phyloP scores from a whole-genome alignment of 2,113 vertebrate genomes.

The Psilopsiagon aurifrons region DNA sequence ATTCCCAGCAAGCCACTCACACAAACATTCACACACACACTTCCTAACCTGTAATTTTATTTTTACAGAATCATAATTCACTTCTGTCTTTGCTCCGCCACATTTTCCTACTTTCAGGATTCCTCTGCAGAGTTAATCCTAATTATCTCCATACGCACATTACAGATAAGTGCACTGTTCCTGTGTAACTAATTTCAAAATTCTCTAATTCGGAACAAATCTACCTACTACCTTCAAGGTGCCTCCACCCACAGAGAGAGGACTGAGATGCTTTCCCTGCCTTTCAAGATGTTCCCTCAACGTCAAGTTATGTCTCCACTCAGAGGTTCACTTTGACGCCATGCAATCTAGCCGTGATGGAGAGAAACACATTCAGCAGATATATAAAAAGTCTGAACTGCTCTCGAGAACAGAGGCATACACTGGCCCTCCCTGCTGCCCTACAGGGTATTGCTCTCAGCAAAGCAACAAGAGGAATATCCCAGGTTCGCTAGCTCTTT shows the following conservation, averaged over 20 bases:
- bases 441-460: constrained; percentile 20
- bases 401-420: background rate
- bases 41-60: background rate
- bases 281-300: background rate
- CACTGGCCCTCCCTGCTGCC: background rate
- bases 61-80: background rate
- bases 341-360: background rate
- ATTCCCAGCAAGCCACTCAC: background rate
- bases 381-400: background rate
- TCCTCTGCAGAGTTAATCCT: background rate
- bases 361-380: background rate
- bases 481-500: constrained; percentile 30
- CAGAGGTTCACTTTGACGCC: rapidly evolving
- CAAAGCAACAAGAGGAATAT: background rate
- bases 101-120: background rate
- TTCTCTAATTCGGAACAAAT: background rate
- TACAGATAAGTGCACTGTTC: background rate
- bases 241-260: background rate
- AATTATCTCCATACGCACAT: background rate
- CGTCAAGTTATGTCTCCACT: rapidly evolving
- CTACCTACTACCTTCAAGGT: background rate
- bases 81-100: background rate
- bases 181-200: background rate
- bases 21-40: background rate
- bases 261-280: background rate